Evolutionary conservation across 2,888 invertebrate species (phyloP).

Genomic region (Tachina lurida): DNA sequence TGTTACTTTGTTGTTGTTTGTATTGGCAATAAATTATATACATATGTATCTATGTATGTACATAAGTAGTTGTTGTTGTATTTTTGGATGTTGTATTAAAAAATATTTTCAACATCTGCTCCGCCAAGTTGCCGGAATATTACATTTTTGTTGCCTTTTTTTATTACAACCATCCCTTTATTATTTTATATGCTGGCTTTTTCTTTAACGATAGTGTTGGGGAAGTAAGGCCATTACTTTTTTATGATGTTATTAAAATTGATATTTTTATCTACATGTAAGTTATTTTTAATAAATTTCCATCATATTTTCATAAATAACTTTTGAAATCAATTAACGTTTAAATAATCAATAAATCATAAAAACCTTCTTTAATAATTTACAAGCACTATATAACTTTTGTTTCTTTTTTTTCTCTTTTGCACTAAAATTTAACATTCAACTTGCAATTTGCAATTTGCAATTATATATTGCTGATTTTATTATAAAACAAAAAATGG

Average conservation of each 20-base stretch:
- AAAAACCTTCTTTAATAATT: conserved; percentile 1
- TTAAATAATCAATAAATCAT: conserved; percentile 45
- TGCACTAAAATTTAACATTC: too few relatives aligned
- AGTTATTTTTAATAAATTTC: conserved; percentile 11
- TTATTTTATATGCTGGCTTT: conserved; percentile 5
- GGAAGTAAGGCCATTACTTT: conserved; percentile 40
- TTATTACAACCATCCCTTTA: conserved; percentile 36
- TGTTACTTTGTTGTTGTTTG: conserved; percentile 21
- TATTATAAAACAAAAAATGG: background rate
- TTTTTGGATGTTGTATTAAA: background rate
- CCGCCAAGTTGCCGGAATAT: conserved; percentile 51
- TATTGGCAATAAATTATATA: conserved; percentile 9
- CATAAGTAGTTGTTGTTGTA: conserved; percentile 12
- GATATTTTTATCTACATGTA: conserved; percentile 20
- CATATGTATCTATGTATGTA: too few relatives aligned
- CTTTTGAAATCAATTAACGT: conserved; percentile 40
- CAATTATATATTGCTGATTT: too few relatives aligned
- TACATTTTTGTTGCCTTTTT: background rate
- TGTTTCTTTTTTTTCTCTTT: background rate
- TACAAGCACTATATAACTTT: conserved; percentile 5
- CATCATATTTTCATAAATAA: conserved; percentile 19
- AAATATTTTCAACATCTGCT: conserved; percentile 56
- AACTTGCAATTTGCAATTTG: background rate
- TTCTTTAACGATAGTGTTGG: background rate
- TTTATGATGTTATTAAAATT: conserved; percentile 56